phyloP scores from a whole-genome alignment of 2,113 vertebrate genomes.

The Plecturocebus donacophilus region DNA sequence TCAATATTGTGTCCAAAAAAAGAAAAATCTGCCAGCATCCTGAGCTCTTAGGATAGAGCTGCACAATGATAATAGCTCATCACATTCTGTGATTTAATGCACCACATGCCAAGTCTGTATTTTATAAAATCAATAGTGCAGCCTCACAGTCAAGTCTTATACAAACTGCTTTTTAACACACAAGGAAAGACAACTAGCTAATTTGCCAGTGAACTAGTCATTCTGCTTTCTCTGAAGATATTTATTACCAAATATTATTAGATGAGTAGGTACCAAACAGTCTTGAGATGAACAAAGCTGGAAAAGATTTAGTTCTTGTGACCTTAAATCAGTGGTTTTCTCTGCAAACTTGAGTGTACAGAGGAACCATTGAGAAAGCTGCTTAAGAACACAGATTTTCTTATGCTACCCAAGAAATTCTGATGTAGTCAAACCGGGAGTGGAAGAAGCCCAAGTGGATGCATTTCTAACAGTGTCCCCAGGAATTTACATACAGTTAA shows the following conservation, averaged over 20 bases:
- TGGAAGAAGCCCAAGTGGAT: background rate
- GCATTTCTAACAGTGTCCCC: background rate
- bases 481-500: background rate
- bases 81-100: background rate
- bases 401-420: background rate
- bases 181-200: background rate
- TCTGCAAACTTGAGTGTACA: background rate
- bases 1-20: background rate
- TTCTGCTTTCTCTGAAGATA: background rate
- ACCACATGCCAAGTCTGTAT: too few relatives aligned
- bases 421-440: rapidly evolving
- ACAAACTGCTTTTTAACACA: background rate
- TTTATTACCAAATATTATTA: background rate
- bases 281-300: background rate
- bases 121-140: background rate
- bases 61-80: rapidly evolving
- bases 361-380: background rate
- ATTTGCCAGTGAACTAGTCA: background rate
- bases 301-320: background rate
- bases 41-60: background rate
- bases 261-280: background rate
- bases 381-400: background rate
- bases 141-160: background rate
- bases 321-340: background rate
- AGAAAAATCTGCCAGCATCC: background rate